Conservation (phyloP, 2,888 invertebrate species). For the Meiosimyza decipiens region DNA sequence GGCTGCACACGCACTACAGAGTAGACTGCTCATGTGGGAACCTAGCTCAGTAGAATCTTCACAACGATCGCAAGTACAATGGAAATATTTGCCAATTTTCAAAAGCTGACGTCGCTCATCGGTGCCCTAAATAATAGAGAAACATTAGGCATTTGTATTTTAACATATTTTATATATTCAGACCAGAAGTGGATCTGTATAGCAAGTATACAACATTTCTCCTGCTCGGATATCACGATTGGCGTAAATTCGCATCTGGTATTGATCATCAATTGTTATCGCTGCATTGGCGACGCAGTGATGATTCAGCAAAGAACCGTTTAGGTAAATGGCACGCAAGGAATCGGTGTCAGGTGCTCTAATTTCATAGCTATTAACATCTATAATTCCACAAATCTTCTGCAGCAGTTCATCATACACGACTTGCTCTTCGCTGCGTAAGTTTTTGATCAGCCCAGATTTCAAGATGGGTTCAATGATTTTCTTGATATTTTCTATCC, state of each 20-base stretch:
- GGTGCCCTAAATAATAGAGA: conserved; percentile 71
- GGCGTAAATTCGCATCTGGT: conserved; percentile 76
- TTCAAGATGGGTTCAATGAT: conserved; percentile 61
- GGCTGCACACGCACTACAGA: conserved; percentile 52
- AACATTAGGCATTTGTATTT: too few species aligned
- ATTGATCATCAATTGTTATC: conserved; percentile 76
- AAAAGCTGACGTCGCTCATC: conserved; percentile 75
- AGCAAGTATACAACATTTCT: conserved; percentile 75
- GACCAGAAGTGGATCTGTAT: conserved; percentile 78
- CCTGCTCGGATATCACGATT: conserved; percentile 73
- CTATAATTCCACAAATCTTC: conserved; percentile 77
- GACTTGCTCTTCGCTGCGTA: conserved; percentile 58
- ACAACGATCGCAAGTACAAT: conserved; percentile 77
- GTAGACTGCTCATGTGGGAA: conserved; percentile 73
- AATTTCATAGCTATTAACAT: conserved; percentile 83
- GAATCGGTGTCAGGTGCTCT: conserved; percentile 66
- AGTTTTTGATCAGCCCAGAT: conserved; percentile 47
- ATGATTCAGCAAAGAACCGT: conserved; percentile 79
- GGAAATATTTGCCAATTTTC: conserved; percentile 79
- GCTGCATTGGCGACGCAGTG: conserved; percentile 80
- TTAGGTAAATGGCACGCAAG: conserved; percentile 77
- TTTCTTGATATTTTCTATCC: conserved; percentile 69
- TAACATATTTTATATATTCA: neutral
- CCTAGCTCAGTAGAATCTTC: conserved; percentile 77
- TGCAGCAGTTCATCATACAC: conserved; percentile 71